These are phyloP conservation scores for Struthidea cinerea DNA, from an alignment of 2,113 vertebrate genomes.

Conservation along the genomic window DNA sequence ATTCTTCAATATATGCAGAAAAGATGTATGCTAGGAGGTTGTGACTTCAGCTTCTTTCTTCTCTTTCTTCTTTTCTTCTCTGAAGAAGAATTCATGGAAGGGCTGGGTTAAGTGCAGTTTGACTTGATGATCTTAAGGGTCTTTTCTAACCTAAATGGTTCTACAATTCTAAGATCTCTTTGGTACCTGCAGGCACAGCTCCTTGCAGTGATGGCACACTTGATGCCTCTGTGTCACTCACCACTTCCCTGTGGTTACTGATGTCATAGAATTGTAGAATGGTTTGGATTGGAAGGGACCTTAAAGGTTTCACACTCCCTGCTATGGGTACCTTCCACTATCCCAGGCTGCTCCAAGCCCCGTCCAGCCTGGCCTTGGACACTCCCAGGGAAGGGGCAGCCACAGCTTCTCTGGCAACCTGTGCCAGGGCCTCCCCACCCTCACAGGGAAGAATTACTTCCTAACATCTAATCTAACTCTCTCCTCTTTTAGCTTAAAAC, in stretches of 20 bases:
- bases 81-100: background rate
- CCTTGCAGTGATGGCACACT: background rate
- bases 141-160: background rate
- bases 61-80: background rate
- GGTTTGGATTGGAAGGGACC: background rate
- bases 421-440: background rate
- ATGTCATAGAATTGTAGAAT: background rate
- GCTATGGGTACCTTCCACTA: background rate
- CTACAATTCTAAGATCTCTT: background rate
- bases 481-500: background rate
- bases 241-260: background rate
- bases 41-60: background rate
- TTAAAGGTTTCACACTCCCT: background rate
- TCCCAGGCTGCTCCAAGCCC: background rate
- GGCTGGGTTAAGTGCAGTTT: background rate
- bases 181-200: background rate
- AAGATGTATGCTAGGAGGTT: background rate
- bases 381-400: background rate
- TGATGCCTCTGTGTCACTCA: background rate
- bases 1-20: background rate
- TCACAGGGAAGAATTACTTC: background rate
- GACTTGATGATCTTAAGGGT: background rate
- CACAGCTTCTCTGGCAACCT: background rate
- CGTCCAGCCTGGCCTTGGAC: rapidly evolving
- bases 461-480: background rate